These are phyloP conservation scores for Trachemys scripta DNA, from an alignment of 2,113 vertebrate species.

Conservation along the genomic window DNA sequence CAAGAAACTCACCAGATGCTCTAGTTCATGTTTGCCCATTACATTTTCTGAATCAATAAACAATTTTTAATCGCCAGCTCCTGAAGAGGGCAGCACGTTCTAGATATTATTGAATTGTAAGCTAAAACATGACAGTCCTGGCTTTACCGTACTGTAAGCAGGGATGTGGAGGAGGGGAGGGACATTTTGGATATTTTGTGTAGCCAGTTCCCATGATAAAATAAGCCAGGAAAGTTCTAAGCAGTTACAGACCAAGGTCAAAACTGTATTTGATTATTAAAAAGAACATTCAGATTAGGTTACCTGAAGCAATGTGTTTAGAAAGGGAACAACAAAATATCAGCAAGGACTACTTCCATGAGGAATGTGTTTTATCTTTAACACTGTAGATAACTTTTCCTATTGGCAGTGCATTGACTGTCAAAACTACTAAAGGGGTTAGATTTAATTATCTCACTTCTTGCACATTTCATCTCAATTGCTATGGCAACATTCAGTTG, in stretches of 20 bases:
- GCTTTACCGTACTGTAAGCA: constrained; percentile 57
- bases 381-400: constrained; percentile 84
- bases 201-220: constrained; percentile 64
- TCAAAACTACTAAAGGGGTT: constrained; percentile 89
- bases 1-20: neutral
- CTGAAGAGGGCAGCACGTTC: constrained; percentile 90
- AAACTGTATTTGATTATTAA: constrained; percentile 79
- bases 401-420: constrained; percentile 83
- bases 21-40: constrained; percentile 28
- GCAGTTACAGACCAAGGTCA: constrained; percentile 80
- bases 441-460: constrained; percentile 93
- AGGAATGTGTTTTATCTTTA: constrained; percentile 86
- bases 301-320: constrained; percentile 79
- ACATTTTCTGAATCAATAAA: constrained; percentile 53
- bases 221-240: constrained; percentile 75
- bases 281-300: constrained; percentile 81
- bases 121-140: constrained; percentile 71
- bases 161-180: constrained; percentile 24
- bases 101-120: constrained; percentile 83
- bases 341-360: constrained; percentile 78
- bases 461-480: constrained; percentile 91
- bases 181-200: constrained; percentile 62
- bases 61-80: constrained; percentile 73
- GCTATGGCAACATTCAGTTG: constrained; percentile 93
- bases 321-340: constrained; percentile 78